These are phyloP conservation scores for Halisarca cf. caerulea DNA, from an alignment of 37 sponge, comb jelly and placozoan species.

Conservation along the genomic window DNA sequence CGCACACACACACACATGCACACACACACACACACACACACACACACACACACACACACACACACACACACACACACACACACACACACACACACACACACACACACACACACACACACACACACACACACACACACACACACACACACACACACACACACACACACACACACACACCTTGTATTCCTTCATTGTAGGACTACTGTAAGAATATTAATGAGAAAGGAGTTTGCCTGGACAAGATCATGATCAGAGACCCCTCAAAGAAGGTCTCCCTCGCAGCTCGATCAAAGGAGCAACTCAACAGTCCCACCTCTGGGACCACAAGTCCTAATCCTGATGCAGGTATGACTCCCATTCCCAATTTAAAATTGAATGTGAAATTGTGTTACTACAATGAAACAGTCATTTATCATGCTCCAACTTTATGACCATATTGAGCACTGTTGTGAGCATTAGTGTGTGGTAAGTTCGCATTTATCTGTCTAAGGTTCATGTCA, in stretches of 20 bases:
- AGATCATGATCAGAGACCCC: constrained; percentile 19
- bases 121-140: neutral
- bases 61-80: neutral
- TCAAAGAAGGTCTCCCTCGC: neutral
- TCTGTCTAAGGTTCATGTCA: too few species aligned
- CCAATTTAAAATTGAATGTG: too few species aligned
- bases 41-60: constrained; percentile 14
- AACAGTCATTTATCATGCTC: too few species aligned
- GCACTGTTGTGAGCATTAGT: too few species aligned
- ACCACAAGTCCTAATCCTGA: constrained; percentile 26
- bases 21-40: too few species aligned
- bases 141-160: neutral
- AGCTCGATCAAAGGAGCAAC: constrained; percentile 13
- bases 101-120: neutral
- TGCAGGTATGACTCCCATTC: neutral
- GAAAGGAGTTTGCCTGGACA: constrained; percentile 26
- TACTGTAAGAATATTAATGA: constrained; percentile 31
- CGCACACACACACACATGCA: too few species aligned
- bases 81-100: neutral
- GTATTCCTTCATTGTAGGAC: constrained; percentile 8
- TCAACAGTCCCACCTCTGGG: neutral
- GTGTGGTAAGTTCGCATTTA: too few species aligned
- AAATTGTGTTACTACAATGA: too few species aligned
- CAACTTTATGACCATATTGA: too few species aligned
- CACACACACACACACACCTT: neutral